Evolutionary conservation across 2,797 vertebrate genomes (phyloP).

Genomic region (Lutra lutra): DNA sequence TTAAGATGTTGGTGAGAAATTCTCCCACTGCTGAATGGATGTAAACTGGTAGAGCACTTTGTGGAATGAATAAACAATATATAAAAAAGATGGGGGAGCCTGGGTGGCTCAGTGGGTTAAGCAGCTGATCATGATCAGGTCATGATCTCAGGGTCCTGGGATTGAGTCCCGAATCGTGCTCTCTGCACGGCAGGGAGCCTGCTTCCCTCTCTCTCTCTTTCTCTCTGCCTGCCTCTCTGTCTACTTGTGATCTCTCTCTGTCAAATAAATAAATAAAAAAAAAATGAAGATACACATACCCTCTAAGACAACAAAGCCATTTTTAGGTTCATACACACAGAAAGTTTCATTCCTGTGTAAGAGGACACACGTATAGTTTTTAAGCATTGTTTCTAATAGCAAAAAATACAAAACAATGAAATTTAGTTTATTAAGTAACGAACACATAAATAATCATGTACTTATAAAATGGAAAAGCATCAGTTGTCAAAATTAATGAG

Average conservation of each 20-base stretch:
- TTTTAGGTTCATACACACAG: background rate
- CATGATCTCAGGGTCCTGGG: too few species aligned
- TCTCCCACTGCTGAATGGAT: background rate
- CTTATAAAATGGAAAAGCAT: background rate
- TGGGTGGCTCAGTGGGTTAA: too few species aligned
- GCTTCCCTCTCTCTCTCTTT: too few species aligned
- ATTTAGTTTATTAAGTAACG: background rate
- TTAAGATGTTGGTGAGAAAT: background rate
- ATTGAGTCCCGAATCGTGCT: too few species aligned
- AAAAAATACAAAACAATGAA: background rate
- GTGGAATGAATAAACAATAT: background rate
- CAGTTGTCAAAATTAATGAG: background rate
- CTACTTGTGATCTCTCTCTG: too few species aligned
- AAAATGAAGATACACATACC: background rate
- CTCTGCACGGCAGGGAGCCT: too few species aligned
- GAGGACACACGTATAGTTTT: background rate
- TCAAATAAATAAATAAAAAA: too few species aligned
- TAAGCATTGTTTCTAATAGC: background rate
- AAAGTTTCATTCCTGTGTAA: background rate
- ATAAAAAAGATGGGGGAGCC: background rate
- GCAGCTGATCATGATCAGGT: too few species aligned
- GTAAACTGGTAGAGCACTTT: background rate
- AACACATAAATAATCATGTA: background rate
- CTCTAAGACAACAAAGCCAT: background rate
- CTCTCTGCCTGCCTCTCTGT: too few species aligned